Percentiles rank a stretch among this genome's conserved stretches.
These are phyloP conservation scores for Armadillidium nasatum DNA, from an alignment of 1,140 invertebrate species.

Conservation along the genomic window DNA sequence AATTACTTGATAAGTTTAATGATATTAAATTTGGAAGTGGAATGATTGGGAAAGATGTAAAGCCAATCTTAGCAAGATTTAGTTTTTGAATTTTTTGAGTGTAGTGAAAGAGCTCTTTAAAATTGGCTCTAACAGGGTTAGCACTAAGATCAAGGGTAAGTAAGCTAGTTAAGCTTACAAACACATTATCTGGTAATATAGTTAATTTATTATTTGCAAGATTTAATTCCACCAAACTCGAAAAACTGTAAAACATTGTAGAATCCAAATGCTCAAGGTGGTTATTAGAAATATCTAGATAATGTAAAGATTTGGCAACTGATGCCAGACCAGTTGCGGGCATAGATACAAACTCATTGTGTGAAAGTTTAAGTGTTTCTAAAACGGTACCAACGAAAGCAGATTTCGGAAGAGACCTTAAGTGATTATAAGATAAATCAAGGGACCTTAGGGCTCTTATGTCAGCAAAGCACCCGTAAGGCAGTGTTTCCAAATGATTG, in stretches of 20 bases:
- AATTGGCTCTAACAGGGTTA: slow-evolving; percentile 76
- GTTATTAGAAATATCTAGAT: slow-evolving; percentile 48
- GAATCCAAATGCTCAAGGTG: slow-evolving; percentile 79
- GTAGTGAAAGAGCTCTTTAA: slow-evolving; percentile 83
- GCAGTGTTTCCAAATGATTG: slow-evolving; percentile 69
- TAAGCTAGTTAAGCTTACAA: slow-evolving; percentile 68
- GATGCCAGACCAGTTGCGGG: slow-evolving; percentile 46
- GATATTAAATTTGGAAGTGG: slow-evolving; percentile 65
- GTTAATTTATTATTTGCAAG: slow-evolving; percentile 74
- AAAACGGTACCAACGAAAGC: slow-evolving; percentile 70
- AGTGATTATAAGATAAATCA: slow-evolving; percentile 67
- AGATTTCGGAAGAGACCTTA: slow-evolving; percentile 69
- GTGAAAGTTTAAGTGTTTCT: slow-evolving; percentile 71
- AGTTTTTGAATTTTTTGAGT: slow-evolving; percentile 69
- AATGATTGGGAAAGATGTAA: slow-evolving; percentile 66
- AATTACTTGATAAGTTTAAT: slow-evolving; percentile 70
- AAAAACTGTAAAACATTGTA: slow-evolving; percentile 75
- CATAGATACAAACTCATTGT: slow-evolving; percentile 70
- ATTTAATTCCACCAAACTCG: slow-evolving; percentile 70
- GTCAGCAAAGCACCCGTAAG: slow-evolving; percentile 76
- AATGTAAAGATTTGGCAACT: slow-evolving; percentile 42
- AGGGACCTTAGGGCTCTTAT: slow-evolving; percentile 68
- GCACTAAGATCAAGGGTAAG: slow-evolving; percentile 71
- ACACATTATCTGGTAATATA: slow-evolving; percentile 81
- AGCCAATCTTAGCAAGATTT: slow-evolving; percentile 66